Evolutionary conservation across 35 echinoderm and acorn worm genomes (phyloP).

Genomic region (Ptychodera flava): DNA sequence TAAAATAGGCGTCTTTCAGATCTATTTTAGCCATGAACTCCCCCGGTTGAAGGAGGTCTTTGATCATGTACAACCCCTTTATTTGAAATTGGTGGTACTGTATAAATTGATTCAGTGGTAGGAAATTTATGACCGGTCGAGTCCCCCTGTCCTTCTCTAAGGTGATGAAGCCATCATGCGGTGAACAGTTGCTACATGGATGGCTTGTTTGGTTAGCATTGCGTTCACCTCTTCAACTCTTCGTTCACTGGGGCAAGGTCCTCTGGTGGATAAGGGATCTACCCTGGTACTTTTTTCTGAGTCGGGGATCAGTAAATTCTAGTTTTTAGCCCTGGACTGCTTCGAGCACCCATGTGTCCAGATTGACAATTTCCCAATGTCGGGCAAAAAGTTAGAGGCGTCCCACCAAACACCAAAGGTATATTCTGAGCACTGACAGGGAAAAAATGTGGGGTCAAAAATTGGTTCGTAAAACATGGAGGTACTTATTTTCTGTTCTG

Average conservation of each 20-base stretch:
- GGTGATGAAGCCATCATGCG: neutral
- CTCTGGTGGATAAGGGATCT: neutral
- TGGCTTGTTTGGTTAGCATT: conserved; percentile 23
- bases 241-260: neutral
- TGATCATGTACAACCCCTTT: conserved; percentile 3
- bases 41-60: neutral
- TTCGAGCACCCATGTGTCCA: conserved; percentile 12
- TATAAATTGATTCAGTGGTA: conserved; percentile 9
- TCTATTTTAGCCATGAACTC: conserved; percentile 26
- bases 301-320: conserved; percentile 5
- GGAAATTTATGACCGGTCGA: conserved; percentile 28
- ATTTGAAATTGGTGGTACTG: too few species aligned
- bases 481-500: too few species aligned
- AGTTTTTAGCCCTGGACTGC: conserved; percentile 29
- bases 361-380: conserved; percentile 4
- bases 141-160: conserved; percentile 8
- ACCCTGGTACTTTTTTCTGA: neutral
- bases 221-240: conserved; percentile 19
- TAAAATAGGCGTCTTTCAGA: too few species aligned
- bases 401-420: neutral
- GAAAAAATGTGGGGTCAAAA: neutral
- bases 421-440: neutral
- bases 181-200: neutral
- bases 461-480: too few species aligned
- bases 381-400: neutral